Evolutionary conservation across 2,797 vertebrate species (phyloP), one percentile per base, ranked within the genome.

Genomic region (Molossus molossus): DNA sequence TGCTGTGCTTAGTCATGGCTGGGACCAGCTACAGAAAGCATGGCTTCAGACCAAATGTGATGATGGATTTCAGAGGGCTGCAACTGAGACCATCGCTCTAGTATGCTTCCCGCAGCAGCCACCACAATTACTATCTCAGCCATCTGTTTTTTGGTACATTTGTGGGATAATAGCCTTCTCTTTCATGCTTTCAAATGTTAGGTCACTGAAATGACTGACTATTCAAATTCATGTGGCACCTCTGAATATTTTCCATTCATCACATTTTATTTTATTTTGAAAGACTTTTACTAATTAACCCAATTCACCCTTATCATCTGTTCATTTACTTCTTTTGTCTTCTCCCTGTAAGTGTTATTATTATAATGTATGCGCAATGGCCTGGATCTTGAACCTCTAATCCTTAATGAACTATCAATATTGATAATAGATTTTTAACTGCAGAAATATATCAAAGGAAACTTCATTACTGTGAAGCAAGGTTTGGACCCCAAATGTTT

Each of bases 211-310:
- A 96, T 73, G n/a, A 65, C 29, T 87, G 75, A 90, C 87, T 91
- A 84, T 85, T 86, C 72, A 94, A 80, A 93, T 87, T 92, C 79
- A 90, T 87, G 72, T 64, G 45, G 29, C 11, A 67, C 91, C 55
- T 40, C 57, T 89, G 62, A 80, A 85, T 60, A 72, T 5, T 84
- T 95, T 82, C 27, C 12, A 82, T 53, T 23, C 40, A 40, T 57
- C 20, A 89, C 20, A 77, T 50, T 95, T 89, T 73, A 92, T 80
- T 93, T 95, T 60, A 76, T 40, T 94, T 77, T 69, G 75, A 94
- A 83, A 76, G 75, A 55, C 60, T 62, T 64, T 45, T 72, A n/a
- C n/a, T 90, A 82, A 77, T 75, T 82, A 37, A 20, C 23, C 3
- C 37, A 67, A 81, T 72, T 95, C 53, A 86, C 9, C 3, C 11